Evolutionary conservation across 2,113 vertebrate genomes (phyloP).

Genomic region (Mesoclemmys tuberculata): DNA sequence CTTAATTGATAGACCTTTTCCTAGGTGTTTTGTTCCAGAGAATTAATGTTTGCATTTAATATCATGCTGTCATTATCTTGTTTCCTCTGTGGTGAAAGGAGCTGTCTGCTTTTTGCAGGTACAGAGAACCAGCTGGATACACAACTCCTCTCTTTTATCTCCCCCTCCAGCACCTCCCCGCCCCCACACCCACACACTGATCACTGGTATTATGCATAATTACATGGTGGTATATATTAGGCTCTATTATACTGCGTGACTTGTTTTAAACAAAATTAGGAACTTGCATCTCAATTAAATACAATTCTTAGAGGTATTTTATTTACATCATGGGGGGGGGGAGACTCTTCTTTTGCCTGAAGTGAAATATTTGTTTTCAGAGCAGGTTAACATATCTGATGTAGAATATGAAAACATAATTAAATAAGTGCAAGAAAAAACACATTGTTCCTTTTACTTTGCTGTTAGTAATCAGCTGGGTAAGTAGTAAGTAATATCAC

Average conservation of each 20-base stretch:
- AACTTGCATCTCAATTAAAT: constrained; percentile 67
- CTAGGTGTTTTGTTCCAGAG: constrained; percentile 73
- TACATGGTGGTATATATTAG: constrained; percentile 74
- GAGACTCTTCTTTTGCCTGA: constrained; percentile 19
- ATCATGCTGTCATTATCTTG: constrained; percentile 77
- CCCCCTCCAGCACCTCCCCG: background rate
- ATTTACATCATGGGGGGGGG: constrained; percentile 34
- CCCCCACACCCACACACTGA: constrained; percentile 13
- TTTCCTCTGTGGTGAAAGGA: constrained; percentile 75
- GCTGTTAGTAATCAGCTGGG: constrained; percentile 38
- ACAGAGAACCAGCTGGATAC: constrained; percentile 71
- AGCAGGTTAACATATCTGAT: constrained; percentile 37
- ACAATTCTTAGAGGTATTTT: constrained; percentile 45
- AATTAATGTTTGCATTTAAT: constrained; percentile 80
- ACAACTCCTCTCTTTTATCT: constrained; percentile 32
- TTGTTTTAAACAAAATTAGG: constrained; percentile 71
- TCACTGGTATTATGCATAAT: constrained; percentile 77
- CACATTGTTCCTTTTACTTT: background rate
- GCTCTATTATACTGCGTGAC: constrained; percentile 67
- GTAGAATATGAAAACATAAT: constrained; percentile 60
- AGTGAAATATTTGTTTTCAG: constrained; percentile 30
- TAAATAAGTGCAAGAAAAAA: constrained; percentile 46
- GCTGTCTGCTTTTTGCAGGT: constrained; percentile 79
- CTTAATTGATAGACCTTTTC: constrained; percentile 77
- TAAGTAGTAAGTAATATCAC: background rate